Evolutionary conservation across 2,797 vertebrate species (phyloP), one percentile per base, ranked within the genome.

Genomic region (Alouatta caraya): DNA sequence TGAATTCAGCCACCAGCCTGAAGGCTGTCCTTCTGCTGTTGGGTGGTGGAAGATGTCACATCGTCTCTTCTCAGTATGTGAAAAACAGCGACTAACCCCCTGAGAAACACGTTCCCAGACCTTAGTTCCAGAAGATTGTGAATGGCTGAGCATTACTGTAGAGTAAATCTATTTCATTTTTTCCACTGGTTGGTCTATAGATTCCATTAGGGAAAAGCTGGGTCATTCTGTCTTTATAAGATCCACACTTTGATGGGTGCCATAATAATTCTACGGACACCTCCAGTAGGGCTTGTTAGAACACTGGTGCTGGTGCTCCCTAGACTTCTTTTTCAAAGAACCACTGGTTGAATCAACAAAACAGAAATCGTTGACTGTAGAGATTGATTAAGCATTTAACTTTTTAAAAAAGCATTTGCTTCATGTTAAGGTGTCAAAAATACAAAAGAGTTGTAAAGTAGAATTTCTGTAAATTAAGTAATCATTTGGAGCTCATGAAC

Each of bases 1-100:
- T 84, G 72, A 42, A 13, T 61, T 98, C 50, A 91, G 21, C 48
- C 61, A 81, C 92, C 64, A 94, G 46, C 37, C 14, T 91, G 96
- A 87, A 88, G 5, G 82, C 37, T 67, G 55, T 61, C 5, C 90
- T 83, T 96, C 12, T 88, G 33, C 30, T 76, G 67, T 50, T 61
- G 70, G 75, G 50, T 22, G n/a, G 64, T 79, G 72, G 21, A 52
- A 85, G 92, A 10, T n/a, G 92, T 97, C 85, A 37, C 19, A 26
- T 50, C 13, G 15, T 89, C 39, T 79, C 70, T 7, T 76, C 44
- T 82, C 39, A 83, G 5, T 21, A 50, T 12, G 42, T 9, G 5
- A 15, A 44, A 95, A 91, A 10, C 6, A 72, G 30, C 33, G 52
- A 76, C 13, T 7, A 37, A 44, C 10, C 26, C 17, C 9, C 2